Percentiles rank a stretch among this genome's conserved stretches.
Evolutionary conservation across 2,888 invertebrate genomes (phyloP).

Genomic region (Drosophila affinis): DNA sequence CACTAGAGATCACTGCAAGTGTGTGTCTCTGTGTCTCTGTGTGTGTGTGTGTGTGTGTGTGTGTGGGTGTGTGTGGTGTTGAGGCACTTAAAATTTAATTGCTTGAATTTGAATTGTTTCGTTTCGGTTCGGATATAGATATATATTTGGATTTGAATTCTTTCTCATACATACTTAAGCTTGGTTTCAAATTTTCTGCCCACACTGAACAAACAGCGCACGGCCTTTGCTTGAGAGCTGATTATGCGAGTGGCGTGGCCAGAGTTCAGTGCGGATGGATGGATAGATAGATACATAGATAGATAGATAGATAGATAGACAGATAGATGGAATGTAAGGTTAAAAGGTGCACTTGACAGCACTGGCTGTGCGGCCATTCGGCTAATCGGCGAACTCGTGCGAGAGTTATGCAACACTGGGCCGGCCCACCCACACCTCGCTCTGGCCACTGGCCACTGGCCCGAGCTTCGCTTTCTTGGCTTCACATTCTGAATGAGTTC

Average conservation of each 20-base stretch:
- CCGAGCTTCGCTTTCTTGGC: conserved; percentile 27
- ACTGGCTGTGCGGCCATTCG: neutral
- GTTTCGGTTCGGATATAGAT: conserved; percentile 16
- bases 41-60: neutral
- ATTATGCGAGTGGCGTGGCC: conserved; percentile 40
- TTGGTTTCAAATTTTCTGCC: conserved; percentile 62
- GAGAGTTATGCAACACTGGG: neutral
- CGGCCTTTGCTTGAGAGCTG: conserved; percentile 64
- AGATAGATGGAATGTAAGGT: conserved; percentile 14
- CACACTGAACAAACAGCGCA: conserved; percentile 76
- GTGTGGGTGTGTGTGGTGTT: neutral
- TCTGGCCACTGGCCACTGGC: conserved; percentile 50
- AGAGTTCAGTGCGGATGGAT: conserved; percentile 35
- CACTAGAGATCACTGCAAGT: conserved; percentile 1
- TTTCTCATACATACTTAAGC: conserved; percentile 25
- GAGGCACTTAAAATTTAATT: conserved; percentile 60
- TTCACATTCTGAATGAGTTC: conserved; percentile 77
- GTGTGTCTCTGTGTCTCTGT: too few relatives aligned
- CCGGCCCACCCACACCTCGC: conserved; percentile 45
- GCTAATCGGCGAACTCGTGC: neutral
- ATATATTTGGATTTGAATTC: conserved; percentile 18
- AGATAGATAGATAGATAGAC: neutral
- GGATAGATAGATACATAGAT: neutral
- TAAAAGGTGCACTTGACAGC: conserved; percentile 28
- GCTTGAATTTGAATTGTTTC: conserved; percentile 53